These are phyloP conservation scores for Anodontia alba DNA, from an alignment of 2,888 invertebrate genomes.

Conservation along the genomic window DNA sequence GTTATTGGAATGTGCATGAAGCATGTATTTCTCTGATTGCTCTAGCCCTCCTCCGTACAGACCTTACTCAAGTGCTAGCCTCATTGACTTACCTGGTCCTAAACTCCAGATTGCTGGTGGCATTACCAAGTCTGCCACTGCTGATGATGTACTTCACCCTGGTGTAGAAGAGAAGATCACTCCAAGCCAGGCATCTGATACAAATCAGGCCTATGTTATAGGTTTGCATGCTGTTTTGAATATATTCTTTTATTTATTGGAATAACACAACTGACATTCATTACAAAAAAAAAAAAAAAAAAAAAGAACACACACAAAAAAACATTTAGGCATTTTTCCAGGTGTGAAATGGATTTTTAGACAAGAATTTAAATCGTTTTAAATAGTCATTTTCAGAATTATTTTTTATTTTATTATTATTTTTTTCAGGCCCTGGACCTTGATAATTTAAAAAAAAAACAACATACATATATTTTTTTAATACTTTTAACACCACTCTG, in stretches of 20 bases:
- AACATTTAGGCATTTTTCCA: too few relatives aligned
- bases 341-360: too few relatives aligned
- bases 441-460: too few relatives aligned
- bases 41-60: constrained; percentile 75
- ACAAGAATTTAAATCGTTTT: too few relatives aligned
- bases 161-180: constrained; percentile 27
- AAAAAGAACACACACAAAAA: too few relatives aligned
- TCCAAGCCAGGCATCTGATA: constrained; percentile 20
- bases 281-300: too few relatives aligned
- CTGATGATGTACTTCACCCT: constrained; percentile 47
- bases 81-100: constrained; percentile 63
- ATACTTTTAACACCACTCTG: too few relatives aligned
- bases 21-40: constrained; percentile 19
- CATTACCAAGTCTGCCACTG: constrained; percentile 41
- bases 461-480: too few relatives aligned
- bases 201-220: constrained; percentile 64
- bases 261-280: not conserved
- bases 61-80: constrained; percentile 65
- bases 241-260: too few relatives aligned
- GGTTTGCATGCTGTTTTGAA: constrained; percentile 65
- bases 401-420: too few relatives aligned
- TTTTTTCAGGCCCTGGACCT: too few relatives aligned
- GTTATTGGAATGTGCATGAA: constrained; percentile 1
- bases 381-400: too few relatives aligned
- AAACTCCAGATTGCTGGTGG: constrained; percentile 7